Conservation (phyloP, 2,113 vertebrate genomes). For the Vanacampus margaritifer region DNA sequence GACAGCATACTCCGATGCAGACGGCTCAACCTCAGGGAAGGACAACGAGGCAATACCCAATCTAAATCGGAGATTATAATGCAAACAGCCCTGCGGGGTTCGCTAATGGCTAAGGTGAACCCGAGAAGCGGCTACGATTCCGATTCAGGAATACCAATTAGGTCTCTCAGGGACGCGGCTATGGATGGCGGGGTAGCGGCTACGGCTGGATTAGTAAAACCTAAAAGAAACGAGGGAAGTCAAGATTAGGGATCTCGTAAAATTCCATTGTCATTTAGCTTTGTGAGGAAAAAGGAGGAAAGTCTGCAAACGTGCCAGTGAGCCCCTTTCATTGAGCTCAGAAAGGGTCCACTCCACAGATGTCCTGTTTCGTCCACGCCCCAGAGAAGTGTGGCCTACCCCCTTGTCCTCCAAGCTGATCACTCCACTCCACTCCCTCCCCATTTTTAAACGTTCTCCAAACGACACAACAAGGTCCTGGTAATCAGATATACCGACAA, state of each 20-base stretch:
- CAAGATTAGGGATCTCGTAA: conserved; percentile 29
- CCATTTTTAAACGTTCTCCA: conserved; percentile 40
- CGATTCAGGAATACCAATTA: conserved; percentile 69
- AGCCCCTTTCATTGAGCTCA: conserved; percentile 58
- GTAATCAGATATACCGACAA: conserved; percentile 48
- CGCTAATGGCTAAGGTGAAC: conserved; percentile 74
- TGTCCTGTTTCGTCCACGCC: conserved; percentile 48
- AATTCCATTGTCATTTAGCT: conserved; percentile 49
- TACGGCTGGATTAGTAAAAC: conserved; percentile 56
- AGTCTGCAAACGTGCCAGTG: conserved; percentile 44
- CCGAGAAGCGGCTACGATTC: conserved; percentile 56
- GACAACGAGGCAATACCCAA: conserved; percentile 56
- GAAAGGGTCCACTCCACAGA: conserved; percentile 36
- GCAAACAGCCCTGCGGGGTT: conserved; percentile 65
- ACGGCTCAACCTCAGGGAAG: conserved; percentile 54
- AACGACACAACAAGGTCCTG: conserved; percentile 49
- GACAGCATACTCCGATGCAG: conserved; percentile 45
- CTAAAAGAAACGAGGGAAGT: conserved; percentile 32
- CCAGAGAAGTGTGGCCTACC: conserved; percentile 34
- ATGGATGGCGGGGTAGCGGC: conserved; percentile 50
- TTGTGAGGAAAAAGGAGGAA: conserved; percentile 43
- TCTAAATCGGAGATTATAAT: conserved; percentile 72
- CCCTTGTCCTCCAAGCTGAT: conserved; percentile 23
- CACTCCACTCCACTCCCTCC: conserved; percentile 14
- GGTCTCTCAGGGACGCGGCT: conserved; percentile 60